Evolutionary conservation across 2,113 vertebrate species (phyloP), one percentile per base, ranked within the genome.

Genomic region (Caranx melampygus): DNA sequence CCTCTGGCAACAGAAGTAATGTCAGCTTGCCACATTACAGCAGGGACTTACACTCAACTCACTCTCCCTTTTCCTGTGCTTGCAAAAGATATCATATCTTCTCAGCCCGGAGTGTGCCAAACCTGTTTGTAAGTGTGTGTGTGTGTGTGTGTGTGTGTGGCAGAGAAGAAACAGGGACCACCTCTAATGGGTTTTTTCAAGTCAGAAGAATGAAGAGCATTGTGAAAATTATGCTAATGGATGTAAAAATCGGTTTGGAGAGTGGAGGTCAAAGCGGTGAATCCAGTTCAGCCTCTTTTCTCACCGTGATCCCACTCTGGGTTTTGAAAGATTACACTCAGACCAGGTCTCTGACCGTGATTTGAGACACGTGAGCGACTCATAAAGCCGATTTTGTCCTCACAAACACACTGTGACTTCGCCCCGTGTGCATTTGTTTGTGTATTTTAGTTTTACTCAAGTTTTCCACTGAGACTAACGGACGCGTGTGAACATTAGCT

Each of bases 401-500:
- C 3, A 3, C 34, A 21, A 73, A 26, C 34, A 21, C 76, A 26
- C 42, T 37, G 54, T 52, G 37, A 40, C 70, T 15, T 44, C 65
- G 7, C 61, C 26, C 20, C 35, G 7, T 20, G 3, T 49, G 18
- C 79, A 72, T 79, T 75, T 75, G 34, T 76, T 84, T 69, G 63
- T 81, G 65, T 82, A 45, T 79, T 89, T 85, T 70, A 60, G 68
- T 83, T 83, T 72, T 16, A 18, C 74, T 78, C 69, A 84, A 61
- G 45, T 92, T 92, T 92, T 92, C 89, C 92, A 90, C 62, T 55
- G 66, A 72, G 81, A 64, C 82, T 77, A 75, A 88, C 71, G 0
- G n/a, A 82, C 74, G 35, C 9, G 88, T 90, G 87, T 92, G 88
- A 93, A 91, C 92, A 93, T 93, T 92, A 93, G 90, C 91, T 81